phyloP scores from a whole-genome alignment of 1,140 invertebrate genomes.

The Formica exsecta region DNA sequence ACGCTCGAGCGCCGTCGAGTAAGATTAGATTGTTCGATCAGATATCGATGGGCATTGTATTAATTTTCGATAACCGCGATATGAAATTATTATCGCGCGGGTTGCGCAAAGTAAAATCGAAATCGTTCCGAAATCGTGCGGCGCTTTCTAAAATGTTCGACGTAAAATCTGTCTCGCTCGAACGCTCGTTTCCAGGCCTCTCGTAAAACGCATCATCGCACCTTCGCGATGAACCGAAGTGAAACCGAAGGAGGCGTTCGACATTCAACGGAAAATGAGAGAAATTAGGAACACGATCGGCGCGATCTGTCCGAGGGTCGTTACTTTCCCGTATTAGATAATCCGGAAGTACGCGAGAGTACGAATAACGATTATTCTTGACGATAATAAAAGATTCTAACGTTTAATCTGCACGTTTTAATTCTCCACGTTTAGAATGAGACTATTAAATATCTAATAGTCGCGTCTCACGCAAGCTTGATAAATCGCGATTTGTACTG shows the following conservation, averaged over 20 bases:
- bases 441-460: neutral
- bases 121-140: neutral
- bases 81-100: neutral
- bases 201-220: conserved; percentile 52
- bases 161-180: conserved; percentile 26
- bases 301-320: neutral
- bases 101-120: conserved; percentile 30
- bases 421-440: neutral
- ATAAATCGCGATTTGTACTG: neutral
- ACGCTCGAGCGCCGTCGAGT: neutral
- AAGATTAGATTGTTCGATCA: conserved; percentile 16
- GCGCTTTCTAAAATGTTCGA: conserved; percentile 53
- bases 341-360: conserved; percentile 48
- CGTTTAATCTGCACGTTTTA: conserved; percentile 14
- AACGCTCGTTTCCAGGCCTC: conserved; percentile 13
- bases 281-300: conserved; percentile 57
- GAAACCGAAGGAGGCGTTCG: conserved; percentile 44
- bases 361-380: conserved; percentile 16
- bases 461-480: conserved; percentile 21
- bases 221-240: conserved; percentile 43
- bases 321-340: conserved; percentile 72
- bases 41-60: neutral
- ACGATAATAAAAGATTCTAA: conserved; percentile 2
- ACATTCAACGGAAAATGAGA: conserved; percentile 39
- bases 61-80: conserved; percentile 4